Conservation (phyloP, 2,797 vertebrate species). For the Notamacropus eugenii region DNA sequence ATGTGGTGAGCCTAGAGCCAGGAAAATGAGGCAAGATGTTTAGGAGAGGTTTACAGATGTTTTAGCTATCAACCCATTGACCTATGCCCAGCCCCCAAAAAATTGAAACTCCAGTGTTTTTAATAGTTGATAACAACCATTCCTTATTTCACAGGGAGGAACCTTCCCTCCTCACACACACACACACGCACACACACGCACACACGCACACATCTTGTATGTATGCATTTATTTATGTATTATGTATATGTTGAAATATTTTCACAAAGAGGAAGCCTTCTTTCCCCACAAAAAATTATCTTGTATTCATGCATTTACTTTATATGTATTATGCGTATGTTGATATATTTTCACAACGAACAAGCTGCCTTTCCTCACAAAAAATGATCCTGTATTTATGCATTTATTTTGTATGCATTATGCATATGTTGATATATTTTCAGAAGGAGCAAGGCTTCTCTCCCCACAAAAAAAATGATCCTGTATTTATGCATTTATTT, state of each 20-base stretch:
- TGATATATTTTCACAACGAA: no score
- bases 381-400: no score
- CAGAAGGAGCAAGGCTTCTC: neutral
- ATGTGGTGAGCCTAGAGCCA: neutral
- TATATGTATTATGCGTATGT: no score
- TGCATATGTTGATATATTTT: neutral
- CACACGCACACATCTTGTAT: no score
- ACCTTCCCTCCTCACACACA: neutral
- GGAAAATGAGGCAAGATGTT: constrained; percentile 15
- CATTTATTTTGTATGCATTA: no score
- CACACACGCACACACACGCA: no score
- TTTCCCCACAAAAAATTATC: no score
- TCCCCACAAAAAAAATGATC: neutral
- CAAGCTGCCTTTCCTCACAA: no score
- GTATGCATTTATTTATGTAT: no score
- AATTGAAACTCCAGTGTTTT: constrained; percentile 44
- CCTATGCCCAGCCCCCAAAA: constrained; percentile 28
- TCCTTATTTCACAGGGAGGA: constrained; percentile 47
- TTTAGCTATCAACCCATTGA: constrained; percentile 35
- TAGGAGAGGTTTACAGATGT: constrained; percentile 34
- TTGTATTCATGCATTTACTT: no score
- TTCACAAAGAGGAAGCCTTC: no score
- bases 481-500: neutral
- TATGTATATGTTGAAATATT: no score
- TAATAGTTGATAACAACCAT: constrained; percentile 34